Conservation (phyloP, 1,140 invertebrate species). For the Lasaia peninsularis region DNA sequence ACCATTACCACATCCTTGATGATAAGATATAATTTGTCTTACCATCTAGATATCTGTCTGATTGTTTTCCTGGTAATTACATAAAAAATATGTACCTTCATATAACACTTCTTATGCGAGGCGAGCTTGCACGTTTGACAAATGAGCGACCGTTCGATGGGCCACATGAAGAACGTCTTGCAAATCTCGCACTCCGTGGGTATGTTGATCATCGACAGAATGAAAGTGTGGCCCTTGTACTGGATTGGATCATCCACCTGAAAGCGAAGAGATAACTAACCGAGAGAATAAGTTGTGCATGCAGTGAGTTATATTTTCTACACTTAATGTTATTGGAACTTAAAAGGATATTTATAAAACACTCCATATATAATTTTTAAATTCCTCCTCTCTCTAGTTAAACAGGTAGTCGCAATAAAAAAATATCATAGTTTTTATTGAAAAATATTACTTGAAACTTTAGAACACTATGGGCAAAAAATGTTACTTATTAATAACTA, state of each 20-base stretch:
- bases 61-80: too few relatives aligned
- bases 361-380: too few relatives aligned
- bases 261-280: slow-evolving; percentile 30
- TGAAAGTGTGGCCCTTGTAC: slow-evolving; percentile 91
- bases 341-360: background rate
- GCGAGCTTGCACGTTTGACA: slow-evolving; percentile 93
- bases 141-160: slow-evolving; percentile 91
- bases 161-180: slow-evolving; percentile 96
- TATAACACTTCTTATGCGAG: slow-evolving; percentile 96
- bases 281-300: slow-evolving; percentile 26
- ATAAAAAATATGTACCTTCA: slow-evolving; percentile 69
- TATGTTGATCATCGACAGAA: slow-evolving; percentile 95
- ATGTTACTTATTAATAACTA: too few relatives aligned
- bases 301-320: background rate
- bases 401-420: too few relatives aligned
- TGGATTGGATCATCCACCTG: slow-evolving; percentile 82
- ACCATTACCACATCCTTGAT: too few relatives aligned
- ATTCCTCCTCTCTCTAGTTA: too few relatives aligned
- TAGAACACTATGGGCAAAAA: too few relatives aligned
- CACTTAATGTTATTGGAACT: background rate
- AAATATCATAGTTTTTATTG: too few relatives aligned
- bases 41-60: too few relatives aligned
- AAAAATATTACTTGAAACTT: too few relatives aligned
- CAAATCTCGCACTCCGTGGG: slow-evolving; percentile 97
- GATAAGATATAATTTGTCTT: too few relatives aligned